Evolutionary conservation across 2,888 invertebrate genomes (phyloP), one percentile per base, ranked within the genome.

Genomic region (Anagyrus pseudococci): DNA sequence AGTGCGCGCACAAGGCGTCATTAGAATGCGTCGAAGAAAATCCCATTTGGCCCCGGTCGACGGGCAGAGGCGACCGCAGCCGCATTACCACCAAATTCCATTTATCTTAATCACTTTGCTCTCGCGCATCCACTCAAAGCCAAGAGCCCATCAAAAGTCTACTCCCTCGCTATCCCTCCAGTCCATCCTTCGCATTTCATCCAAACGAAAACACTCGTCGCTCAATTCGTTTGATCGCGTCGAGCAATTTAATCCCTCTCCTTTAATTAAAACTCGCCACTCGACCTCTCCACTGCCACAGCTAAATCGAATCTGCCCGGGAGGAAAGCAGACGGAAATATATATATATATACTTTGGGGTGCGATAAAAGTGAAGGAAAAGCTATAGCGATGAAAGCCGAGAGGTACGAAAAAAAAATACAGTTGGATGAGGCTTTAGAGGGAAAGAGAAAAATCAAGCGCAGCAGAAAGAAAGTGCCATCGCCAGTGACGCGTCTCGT

Each of bases 211-310:
- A 17, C 43, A 50, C 52, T 52, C 23, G 44, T 2, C 40, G 15
- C 20, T 6, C 54, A 53, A 43, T 58, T 58, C 23, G 33, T 43
- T 53, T 50, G 54, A 54, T 55, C 55, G 40, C 29, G n/a, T n/a
- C 22, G 40, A 23, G 29, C 55, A 46, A 58, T 63, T 58, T 44
- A 56, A 52, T 59, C 54, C 49, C 33, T 26, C 2, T 8, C 17
- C 22, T n/a, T 37, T 64, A 56, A 64, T 64, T 64, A 56, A 59
- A 56, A 56, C 46, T 55, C 33, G 20, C 29, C 46, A 8, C 52
- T 47, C n/a, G 23, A 37, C 4, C 33, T 4, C 46, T 43, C 41
- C 17, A 20, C 19, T 49, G 29, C 6, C 33, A 8, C 17, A 17
- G 23, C 17, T 20, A 46, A 50, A 56, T 60, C 48, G 50, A 56